Conservation (phyloP, 2,113 vertebrate species). For the Silurus glanis region DNA sequence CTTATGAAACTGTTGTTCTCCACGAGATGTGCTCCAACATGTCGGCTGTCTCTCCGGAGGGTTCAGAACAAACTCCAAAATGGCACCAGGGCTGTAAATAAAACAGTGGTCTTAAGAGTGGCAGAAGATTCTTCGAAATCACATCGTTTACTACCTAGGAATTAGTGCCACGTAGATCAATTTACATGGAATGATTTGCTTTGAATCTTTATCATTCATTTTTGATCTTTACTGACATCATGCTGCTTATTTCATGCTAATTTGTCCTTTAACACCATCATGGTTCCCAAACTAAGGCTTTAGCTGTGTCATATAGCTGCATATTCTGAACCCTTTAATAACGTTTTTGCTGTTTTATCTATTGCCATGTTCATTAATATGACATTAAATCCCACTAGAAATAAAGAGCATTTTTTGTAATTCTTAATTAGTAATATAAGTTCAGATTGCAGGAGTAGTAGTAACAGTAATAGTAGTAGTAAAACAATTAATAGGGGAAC, state of each 20-base stretch:
- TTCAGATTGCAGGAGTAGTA: too few species aligned
- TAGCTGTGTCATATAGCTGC: background rate
- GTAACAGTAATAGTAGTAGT: too few species aligned
- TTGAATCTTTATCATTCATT: background rate
- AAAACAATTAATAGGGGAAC: too few species aligned
- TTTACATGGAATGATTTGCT: background rate
- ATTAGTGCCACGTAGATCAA: background rate
- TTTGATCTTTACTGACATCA: background rate
- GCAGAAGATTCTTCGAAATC: background rate
- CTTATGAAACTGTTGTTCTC: slow-evolving; percentile 56
- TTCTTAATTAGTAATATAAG: too few species aligned
- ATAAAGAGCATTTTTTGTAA: background rate
- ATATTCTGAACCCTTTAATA: background rate
- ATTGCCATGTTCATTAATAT: background rate
- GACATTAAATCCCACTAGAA: background rate
- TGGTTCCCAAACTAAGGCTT: background rate
- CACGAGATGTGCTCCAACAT: slow-evolving; percentile 59
- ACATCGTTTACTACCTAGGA: background rate
- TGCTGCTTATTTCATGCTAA: background rate
- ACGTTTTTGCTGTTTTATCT: background rate
- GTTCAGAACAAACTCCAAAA: slow-evolving; percentile 8
- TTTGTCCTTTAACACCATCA: background rate
- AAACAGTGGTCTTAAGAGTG: background rate
- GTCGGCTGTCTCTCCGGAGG: background rate
- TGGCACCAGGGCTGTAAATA: background rate